These are phyloP conservation scores for Dexiosoma caninum DNA, from an alignment of 2,888 invertebrate species.

Conservation along the genomic window DNA sequence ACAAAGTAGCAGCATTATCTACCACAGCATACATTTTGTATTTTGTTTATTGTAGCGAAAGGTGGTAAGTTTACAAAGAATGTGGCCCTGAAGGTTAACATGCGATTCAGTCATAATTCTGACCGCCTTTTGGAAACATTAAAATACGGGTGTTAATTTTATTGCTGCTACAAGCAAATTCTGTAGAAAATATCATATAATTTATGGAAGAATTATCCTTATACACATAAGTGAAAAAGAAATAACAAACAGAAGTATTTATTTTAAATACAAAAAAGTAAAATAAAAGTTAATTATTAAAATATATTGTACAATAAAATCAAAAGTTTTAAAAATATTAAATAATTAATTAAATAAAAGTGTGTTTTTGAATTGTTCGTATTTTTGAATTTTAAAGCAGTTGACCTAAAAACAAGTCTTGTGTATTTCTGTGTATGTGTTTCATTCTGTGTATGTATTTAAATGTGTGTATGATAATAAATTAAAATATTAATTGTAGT, in stretches of 20 bases:
- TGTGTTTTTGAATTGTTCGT: background rate
- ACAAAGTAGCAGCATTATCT: conserved; percentile 11
- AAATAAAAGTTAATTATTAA: background rate
- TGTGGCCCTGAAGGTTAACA: conserved; percentile 67
- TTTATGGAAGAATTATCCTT: conserved; percentile 59
- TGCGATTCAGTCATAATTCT: conserved; percentile 72
- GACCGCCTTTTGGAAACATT: conserved; percentile 75
- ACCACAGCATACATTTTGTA: background rate
- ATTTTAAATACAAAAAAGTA: background rate
- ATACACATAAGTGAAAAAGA: conserved; percentile 41
- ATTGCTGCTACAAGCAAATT: conserved; percentile 43
- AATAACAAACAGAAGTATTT: background rate
- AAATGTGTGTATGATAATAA: background rate
- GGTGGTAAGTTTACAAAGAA: conserved; percentile 57
- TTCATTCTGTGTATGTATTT: background rate
- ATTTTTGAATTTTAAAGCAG: conserved; percentile 38
- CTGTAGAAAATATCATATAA: conserved; percentile 27
- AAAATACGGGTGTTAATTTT: conserved; percentile 68
- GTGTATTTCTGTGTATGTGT: background rate
- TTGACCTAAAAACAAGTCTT: conserved; percentile 43
- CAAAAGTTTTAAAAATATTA: background rate
- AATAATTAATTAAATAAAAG: background rate
- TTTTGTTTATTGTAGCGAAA: conserved; percentile 19
- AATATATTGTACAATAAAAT: background rate
- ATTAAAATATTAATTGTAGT: background rate